Evolutionary conservation across 2,888 invertebrate genomes (phyloP).

Genomic region (Eugnorisma glareosa): DNA sequence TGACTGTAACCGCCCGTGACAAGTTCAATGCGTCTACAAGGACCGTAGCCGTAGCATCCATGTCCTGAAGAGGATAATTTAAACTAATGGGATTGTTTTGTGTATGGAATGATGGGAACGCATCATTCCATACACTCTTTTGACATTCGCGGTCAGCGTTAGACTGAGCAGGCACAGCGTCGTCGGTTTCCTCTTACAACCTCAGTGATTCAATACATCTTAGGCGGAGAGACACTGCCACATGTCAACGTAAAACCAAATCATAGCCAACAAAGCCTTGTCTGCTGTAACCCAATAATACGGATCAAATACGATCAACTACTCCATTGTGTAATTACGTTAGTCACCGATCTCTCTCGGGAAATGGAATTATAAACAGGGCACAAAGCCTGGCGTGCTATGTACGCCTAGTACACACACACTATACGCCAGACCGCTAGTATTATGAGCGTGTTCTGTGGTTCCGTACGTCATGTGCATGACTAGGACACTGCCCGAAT

Average conservation of each 20-base stretch:
- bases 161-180: background rate
- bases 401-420: conserved; percentile 54
- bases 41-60: background rate
- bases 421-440: conserved; percentile 25
- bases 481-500: conserved; percentile 72
- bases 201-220: background rate
- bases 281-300: conserved; percentile 35
- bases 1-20: background rate
- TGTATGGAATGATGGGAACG: background rate
- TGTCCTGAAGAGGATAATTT: conserved; percentile 13
- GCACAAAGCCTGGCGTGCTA: conserved; percentile 51
- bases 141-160: conserved; percentile 8
- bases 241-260: conserved; percentile 24
- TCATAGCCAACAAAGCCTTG: conserved; percentile 36
- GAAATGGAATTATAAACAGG: conserved; percentile 70
- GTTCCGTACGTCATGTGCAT: conserved; percentile 67
- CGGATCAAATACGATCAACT: conserved; percentile 55
- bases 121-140: no score
- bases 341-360: conserved; percentile 59
- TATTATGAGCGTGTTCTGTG: conserved; percentile 37
- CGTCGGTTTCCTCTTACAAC: background rate
- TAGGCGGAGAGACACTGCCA: background rate
- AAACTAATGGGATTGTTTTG: background rate
- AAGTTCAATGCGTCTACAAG: conserved; percentile 1
- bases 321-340: conserved; percentile 49